phyloP scores from a whole-genome alignment of 2,888 invertebrate genomes.

The Sepioteuthis lessoniana region DNA sequence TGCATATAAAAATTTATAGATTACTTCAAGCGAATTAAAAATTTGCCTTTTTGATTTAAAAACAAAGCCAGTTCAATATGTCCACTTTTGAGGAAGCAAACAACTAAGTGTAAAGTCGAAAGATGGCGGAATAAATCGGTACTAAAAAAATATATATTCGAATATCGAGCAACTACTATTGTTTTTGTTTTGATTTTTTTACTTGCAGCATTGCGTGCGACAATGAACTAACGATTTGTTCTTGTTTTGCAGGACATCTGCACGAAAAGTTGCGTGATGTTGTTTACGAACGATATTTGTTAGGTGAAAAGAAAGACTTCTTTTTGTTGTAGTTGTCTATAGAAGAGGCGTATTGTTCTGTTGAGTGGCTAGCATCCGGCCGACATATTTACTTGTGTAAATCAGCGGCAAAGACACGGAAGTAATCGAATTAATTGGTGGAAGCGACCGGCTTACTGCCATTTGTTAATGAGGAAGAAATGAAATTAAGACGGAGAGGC shows the following conservation, averaged over 20 bases:
- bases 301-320: neutral
- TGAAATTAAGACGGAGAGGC: neutral
- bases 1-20: no score
- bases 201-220: neutral
- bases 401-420: conserved; percentile 33
- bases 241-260: neutral
- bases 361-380: neutral
- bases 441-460: conserved; percentile 33
- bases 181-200: no score
- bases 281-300: neutral
- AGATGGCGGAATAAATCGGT: neutral
- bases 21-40: no score
- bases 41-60: no score
- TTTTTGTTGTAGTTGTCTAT: neutral
- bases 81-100: neutral
- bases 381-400: conserved; percentile 23
- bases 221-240: neutral
- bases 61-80: neutral
- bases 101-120: neutral
- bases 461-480: neutral
- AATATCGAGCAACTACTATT: no score
- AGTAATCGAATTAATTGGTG: conserved; percentile 33
- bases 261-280: neutral
- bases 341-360: neutral
- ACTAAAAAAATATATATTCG: neutral